Evolutionary conservation across 2,888 invertebrate species (phyloP).

Genomic region (Graphium colonna): DNA sequence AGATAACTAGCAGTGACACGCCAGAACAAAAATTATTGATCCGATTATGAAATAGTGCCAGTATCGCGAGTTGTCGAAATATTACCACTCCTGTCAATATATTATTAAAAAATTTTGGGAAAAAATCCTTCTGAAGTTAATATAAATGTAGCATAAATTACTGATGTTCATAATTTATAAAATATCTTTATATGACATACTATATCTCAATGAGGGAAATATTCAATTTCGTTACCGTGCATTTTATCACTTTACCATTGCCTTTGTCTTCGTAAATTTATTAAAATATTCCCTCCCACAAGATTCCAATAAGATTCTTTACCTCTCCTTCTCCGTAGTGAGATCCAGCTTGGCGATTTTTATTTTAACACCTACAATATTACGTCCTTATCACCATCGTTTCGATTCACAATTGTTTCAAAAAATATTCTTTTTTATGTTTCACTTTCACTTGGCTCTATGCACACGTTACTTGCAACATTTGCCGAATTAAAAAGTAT

Average conservation of each 20-base stretch:
- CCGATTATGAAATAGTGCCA: no score
- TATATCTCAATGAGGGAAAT: no score
- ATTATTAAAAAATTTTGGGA: no score
- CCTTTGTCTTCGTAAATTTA: neutral
- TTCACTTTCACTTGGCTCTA: constrained; percentile 9
- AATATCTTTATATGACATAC: neutral
- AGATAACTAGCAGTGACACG: no score
- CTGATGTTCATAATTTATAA: no score
- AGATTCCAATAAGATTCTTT: constrained; percentile 50
- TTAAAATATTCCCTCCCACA: constrained; percentile 4
- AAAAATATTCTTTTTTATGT: constrained; percentile 14
- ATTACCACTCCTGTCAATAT: no score
- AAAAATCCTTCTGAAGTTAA: no score
- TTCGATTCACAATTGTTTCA: constrained; percentile 16
- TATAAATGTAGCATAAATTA: no score
- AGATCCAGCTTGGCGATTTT: constrained; percentile 48
- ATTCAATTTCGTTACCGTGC: no score
- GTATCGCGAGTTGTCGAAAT: no score
- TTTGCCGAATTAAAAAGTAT: constrained; percentile 1
- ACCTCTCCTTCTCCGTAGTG: constrained; percentile 49
- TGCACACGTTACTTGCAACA: neutral
- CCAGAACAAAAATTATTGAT: no score
- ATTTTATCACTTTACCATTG: neutral
- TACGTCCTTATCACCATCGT: constrained; percentile 50
- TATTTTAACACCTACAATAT: constrained; percentile 35